Evolutionary conservation across 2,797 vertebrate genomes (phyloP).

Genomic region (Channallabes apus): DNA sequence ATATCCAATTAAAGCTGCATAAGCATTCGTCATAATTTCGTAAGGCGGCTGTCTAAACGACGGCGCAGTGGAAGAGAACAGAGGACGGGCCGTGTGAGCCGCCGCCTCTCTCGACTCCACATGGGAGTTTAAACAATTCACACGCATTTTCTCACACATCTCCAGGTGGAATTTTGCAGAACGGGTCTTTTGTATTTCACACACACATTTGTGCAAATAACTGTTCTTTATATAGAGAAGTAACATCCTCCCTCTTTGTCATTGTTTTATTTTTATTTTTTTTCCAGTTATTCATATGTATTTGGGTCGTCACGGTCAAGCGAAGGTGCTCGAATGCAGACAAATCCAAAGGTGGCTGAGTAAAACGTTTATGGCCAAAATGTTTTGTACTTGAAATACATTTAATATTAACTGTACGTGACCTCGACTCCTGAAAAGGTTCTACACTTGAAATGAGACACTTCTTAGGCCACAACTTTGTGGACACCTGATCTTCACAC

Average conservation of each 20-base stretch:
- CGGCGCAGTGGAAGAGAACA: neutral
- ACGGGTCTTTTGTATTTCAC: neutral
- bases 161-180: constrained; percentile 10
- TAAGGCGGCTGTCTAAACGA: constrained; percentile 31
- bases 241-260: no score
- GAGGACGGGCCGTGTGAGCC: neutral
- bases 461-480: no score
- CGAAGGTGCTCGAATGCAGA: no score
- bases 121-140: constrained; percentile 26
- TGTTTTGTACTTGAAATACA: neutral
- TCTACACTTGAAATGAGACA: neutral
- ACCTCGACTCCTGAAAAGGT: neutral
- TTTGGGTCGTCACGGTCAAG: neutral
- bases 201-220: neutral
- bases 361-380: no score
- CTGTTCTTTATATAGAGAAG: no score
- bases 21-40: constrained; percentile 47
- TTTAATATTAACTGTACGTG: neutral
- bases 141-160: constrained; percentile 3
- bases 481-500: no score
- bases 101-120: neutral
- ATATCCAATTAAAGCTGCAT: constrained; percentile 47
- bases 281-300: neutral
- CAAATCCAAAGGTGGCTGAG: neutral
- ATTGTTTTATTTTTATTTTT: no score